Evolutionary conservation across 2,113 vertebrate genomes (phyloP).

Genomic region (Podiceps cristatus): DNA sequence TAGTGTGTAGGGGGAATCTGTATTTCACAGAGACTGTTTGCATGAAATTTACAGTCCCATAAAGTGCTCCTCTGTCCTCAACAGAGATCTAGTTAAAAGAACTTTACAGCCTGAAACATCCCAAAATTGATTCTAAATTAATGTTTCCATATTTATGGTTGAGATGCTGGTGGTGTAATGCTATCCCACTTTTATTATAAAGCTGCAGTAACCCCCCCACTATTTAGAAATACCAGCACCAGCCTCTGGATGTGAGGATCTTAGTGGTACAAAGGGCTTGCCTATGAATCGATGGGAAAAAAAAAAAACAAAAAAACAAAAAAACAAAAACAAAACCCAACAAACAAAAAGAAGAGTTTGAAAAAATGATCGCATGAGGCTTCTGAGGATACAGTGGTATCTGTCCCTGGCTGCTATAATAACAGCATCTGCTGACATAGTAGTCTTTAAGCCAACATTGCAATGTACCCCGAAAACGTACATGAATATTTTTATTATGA

Average conservation of each 20-base stretch:
- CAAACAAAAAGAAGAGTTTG: neutral
- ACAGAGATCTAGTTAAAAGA: constrained; percentile 82
- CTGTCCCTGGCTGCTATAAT: neutral
- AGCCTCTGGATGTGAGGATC: neutral
- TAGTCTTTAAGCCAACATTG: neutral
- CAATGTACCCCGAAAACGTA: neutral
- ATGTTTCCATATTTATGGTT: constrained; percentile 73
- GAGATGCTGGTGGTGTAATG: constrained; percentile 66
- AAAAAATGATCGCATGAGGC: neutral
- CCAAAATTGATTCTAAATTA: constrained; percentile 83
- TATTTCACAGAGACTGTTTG: constrained; percentile 74
- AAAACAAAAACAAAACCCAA: neutral
- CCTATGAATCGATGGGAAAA: neutral
- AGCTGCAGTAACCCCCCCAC: neutral
- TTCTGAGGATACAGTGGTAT: neutral
- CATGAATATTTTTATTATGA: neutral
- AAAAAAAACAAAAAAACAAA: neutral
- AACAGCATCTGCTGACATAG: neutral
- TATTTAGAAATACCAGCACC: neutral
- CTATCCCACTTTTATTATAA: constrained; percentile 71
- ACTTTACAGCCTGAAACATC: constrained; percentile 83
- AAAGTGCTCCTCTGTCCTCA: constrained; percentile 75
- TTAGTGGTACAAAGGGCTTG: neutral
- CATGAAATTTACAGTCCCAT: constrained; percentile 81
- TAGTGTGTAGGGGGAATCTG: constrained; percentile 63